Evolutionary conservation across 2,888 invertebrate species (phyloP), one percentile per base, ranked within the genome.

Genomic region (Trachelus tabidus): DNA sequence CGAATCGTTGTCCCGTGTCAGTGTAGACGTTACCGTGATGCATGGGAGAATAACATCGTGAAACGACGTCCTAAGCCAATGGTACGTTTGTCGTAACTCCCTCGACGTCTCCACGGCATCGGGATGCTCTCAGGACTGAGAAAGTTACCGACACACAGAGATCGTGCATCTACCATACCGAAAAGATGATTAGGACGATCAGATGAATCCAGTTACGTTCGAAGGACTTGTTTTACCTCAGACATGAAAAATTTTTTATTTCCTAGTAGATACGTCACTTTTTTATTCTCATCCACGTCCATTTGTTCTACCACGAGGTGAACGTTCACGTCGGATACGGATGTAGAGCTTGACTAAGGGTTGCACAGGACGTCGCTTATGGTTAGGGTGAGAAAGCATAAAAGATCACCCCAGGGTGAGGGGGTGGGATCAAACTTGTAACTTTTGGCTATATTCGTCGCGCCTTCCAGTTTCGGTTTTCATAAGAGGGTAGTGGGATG

Each of bases 401-500:
- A 56, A 56, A 56, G 23, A 23, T 56, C 56, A 23, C 23, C 23
- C 23, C 15, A 56, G 9, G 23, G 9, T 23, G 23, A 15, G 9
- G 56, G 56, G 23, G 9, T 9, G 23, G 15, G 23, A 23, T 56
- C 56, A 9, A 56, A 56, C 23, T 56, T 23, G 6, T 73, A 73
- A 71, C 71, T 76, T 34, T 73, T 76, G 73, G 33, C 37, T 40
- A 76, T 68, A 56, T 73, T 37, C 71, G 76, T 56, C 12, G 71
- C 71, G 73, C 73, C 71, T 71, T 76, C 68, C 34, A 73, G 40
- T 73, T 40, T 69, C 31, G 76, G 34, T 76, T 56, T 73, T 56
- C 71, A 76, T 73, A 76, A 76, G 56, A 56, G 76, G 69, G 4
- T 56, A 23, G 69, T 33, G 33, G 34, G 71, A 9, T 15, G 76